phyloP scores from a whole-genome alignment of 2,113 vertebrate species.

The Chloebia gouldiae region DNA sequence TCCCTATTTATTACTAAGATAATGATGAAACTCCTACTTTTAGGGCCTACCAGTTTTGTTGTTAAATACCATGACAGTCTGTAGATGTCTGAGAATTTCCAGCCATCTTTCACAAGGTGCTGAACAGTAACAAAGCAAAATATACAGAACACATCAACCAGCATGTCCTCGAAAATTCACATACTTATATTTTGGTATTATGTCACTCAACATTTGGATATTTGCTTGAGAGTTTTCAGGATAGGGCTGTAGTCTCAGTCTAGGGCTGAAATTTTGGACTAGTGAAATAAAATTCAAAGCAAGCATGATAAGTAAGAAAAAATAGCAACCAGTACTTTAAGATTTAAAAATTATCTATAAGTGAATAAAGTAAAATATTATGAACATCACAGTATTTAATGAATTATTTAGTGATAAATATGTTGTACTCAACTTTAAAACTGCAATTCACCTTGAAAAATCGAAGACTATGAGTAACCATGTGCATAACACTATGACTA shows the following conservation, averaged over 20 bases:
- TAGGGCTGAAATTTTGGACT: not conserved
- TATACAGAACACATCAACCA: not conserved
- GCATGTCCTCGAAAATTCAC: rapidly evolving
- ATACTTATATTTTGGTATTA: not conserved
- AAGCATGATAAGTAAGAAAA: not conserved
- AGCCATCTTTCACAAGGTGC: not conserved
- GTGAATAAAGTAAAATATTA: not conserved
- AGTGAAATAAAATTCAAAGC: not conserved
- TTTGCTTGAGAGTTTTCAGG: not conserved
- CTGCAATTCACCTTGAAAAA: not conserved
- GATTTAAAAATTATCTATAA: not conserved
- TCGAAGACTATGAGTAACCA: not conserved
- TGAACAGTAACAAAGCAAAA: not conserved
- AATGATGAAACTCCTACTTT: not conserved
- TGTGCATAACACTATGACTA: not conserved
- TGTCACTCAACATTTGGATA: not conserved
- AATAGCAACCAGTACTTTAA: not conserved
- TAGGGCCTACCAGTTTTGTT: not conserved
- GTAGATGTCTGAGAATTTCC: not conserved
- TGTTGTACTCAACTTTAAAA: not conserved
- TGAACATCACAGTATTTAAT: not conserved
- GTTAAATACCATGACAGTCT: not conserved
- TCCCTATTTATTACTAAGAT: not conserved
- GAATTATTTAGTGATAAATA: not conserved
- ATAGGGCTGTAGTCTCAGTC: not conserved